These are phyloP conservation scores for Mesochorus sp. DNA, from an alignment of 2,888 invertebrate genomes.

Conservation along the genomic window DNA sequence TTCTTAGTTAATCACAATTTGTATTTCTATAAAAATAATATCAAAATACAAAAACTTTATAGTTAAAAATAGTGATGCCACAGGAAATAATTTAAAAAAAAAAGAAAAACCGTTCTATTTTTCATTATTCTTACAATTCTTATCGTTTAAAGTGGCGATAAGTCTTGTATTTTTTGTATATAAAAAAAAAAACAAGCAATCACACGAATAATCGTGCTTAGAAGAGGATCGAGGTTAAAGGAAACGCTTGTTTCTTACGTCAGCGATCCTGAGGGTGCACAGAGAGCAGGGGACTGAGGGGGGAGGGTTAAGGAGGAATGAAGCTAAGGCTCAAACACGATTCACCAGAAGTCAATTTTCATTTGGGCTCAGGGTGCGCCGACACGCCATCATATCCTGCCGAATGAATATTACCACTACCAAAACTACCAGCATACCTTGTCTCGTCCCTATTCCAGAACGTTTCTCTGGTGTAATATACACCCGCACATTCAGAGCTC, in stretches of 20 bases:
- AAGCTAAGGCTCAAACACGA: slow-evolving; percentile 32
- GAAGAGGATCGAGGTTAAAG: not conserved
- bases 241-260: not conserved
- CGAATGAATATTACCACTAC: slow-evolving; percentile 69
- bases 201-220: not conserved
- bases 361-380: slow-evolving; percentile 75
- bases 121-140: too few species aligned
- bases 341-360: slow-evolving; percentile 74
- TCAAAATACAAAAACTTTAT: too few species aligned
- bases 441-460: slow-evolving; percentile 25
- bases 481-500: slow-evolving; percentile 45
- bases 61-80: too few species aligned
- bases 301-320: slow-evolving; percentile 35
- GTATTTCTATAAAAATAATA: too few species aligned
- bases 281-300: not conserved
- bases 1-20: too few species aligned
- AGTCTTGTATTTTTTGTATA: too few species aligned
- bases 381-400: slow-evolving; percentile 74
- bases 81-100: too few species aligned
- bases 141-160: too few species aligned
- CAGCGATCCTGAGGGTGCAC: not conserved
- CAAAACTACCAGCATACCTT: too few species aligned
- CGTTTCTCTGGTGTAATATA: slow-evolving; percentile 35
- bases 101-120: too few species aligned
- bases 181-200: not conserved